Evolutionary conservation across 2,113 vertebrate genomes (phyloP).

Genomic region (Sakesphorus luctuosus): DNA sequence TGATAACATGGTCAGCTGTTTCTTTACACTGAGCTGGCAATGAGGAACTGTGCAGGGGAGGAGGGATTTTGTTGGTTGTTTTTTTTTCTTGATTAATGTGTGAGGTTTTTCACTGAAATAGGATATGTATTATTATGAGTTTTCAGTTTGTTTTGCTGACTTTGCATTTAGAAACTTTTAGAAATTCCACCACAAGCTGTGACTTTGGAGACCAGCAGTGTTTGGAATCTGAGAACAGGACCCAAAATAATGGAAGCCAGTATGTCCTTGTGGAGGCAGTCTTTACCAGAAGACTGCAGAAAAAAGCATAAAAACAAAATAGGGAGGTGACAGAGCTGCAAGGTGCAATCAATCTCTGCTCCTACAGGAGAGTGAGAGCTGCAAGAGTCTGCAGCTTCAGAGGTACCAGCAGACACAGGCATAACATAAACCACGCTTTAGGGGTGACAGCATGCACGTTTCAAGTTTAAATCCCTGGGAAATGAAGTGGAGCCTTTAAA

Average conservation of each 20-base stretch:
- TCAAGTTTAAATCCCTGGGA: neutral
- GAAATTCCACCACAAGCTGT: neutral
- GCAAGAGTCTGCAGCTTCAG: neutral
- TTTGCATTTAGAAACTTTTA: neutral
- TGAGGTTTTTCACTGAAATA: neutral
- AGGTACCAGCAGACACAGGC: neutral
- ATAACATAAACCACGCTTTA: neutral
- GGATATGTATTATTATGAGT: fast-evolving
- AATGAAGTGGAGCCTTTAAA: neutral
- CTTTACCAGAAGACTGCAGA: neutral
- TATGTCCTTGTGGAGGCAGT: neutral
- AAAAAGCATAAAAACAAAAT: neutral
- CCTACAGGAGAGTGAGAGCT: fast-evolving
- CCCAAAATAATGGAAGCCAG: neutral
- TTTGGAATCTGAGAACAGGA: neutral
- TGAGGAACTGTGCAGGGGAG: neutral
- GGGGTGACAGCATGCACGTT: neutral
- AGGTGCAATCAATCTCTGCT: neutral
- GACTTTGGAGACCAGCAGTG: neutral
- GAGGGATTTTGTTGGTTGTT: neutral
- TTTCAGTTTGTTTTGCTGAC: neutral
- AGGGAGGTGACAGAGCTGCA: neutral
- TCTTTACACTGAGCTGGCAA: neutral
- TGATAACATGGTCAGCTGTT: neutral
- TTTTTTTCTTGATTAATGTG: fast-evolving